Evolutionary conservation across 2,888 invertebrate genomes (phyloP), one percentile per base, ranked within the genome.

Genomic region (Apodemia zela): DNA sequence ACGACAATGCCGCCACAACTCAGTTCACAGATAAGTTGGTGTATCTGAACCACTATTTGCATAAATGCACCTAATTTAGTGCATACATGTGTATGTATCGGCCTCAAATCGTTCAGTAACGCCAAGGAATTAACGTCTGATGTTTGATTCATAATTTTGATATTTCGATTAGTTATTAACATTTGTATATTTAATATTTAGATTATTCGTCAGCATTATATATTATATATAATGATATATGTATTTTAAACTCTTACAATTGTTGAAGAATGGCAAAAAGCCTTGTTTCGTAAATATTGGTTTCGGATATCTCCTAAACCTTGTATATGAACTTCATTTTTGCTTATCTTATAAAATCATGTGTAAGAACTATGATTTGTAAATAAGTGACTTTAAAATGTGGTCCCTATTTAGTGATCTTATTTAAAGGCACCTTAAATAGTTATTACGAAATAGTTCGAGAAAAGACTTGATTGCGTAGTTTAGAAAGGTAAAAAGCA

Each of bases 381-480:
- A 49, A 18, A 49, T 47, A 45, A 13, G 15, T 47, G 18, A 49
- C 18, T 18, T 18, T 18, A 21, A 18, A 49, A 49, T 49, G 5
- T 49, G 49, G 51, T 51, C 51, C 51, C 51, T 51, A 18, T 51
- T 21, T 51, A 18, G 5, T 49, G 49, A 18, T 51, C 21, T 21
- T 21, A 51, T 21, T 21, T 51, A 51, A 51, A 51, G 51, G 51
- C 51, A 51, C 51, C 51, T 51, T 21, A 11, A 38, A 13, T 51
- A 21, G 4, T 18, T 15, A 51, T 21, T 51, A 18, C 10, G 10
- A 51, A 17, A 51, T 51, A 21, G 10, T 49, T 49, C 8, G 10
- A 33, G 7, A 33, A 33, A 33, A 33, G 33, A 10, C 33, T 33
- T 33, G 33, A 33, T 33, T 33, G 33, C 33, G 33, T 33, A 33